These are phyloP conservation scores for Bubo blakistoni DNA, from an alignment of 2,113 vertebrate genomes.

Conservation along the genomic window DNA sequence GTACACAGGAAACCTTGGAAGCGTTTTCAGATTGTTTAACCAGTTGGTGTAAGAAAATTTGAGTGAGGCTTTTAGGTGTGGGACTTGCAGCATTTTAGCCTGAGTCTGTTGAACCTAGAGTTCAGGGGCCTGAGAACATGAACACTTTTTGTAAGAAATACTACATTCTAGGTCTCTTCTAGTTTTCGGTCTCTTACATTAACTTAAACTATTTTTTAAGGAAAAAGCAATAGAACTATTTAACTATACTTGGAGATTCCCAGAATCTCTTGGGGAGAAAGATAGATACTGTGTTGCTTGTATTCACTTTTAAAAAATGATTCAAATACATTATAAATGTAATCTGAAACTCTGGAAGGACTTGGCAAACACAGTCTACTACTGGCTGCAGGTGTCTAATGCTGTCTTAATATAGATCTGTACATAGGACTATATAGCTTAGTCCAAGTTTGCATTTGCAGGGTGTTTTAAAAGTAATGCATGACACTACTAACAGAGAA, in stretches of 20 bases:
- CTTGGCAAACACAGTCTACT: not conserved
- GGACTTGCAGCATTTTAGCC: not conserved
- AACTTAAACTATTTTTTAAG: not conserved
- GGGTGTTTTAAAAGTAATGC: not conserved
- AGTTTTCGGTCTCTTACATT: not conserved
- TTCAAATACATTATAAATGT: not conserved
- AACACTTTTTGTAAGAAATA: not conserved
- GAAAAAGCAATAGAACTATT: not conserved
- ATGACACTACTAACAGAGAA: not conserved
- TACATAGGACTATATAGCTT: not conserved
- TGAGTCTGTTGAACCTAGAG: not conserved
- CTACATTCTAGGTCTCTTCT: not conserved
- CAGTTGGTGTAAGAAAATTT: not conserved
- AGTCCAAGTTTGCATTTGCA: not conserved
- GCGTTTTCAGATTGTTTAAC: not conserved
- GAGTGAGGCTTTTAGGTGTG: not conserved
- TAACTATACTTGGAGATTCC: not conserved
- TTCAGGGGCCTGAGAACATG: not conserved
- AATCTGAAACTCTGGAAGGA: not conserved
- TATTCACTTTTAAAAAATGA: not conserved
- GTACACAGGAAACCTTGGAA: not conserved
- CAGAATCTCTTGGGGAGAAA: not conserved
- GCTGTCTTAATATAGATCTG: not conserved
- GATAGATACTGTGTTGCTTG: not conserved
- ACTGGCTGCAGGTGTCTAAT: not conserved